A percentile compares a stretch with the other conserved stretches of the same genome.
Conservation (phyloP, 2,888 invertebrate genomes). For the Heteropelma amictum region DNA sequence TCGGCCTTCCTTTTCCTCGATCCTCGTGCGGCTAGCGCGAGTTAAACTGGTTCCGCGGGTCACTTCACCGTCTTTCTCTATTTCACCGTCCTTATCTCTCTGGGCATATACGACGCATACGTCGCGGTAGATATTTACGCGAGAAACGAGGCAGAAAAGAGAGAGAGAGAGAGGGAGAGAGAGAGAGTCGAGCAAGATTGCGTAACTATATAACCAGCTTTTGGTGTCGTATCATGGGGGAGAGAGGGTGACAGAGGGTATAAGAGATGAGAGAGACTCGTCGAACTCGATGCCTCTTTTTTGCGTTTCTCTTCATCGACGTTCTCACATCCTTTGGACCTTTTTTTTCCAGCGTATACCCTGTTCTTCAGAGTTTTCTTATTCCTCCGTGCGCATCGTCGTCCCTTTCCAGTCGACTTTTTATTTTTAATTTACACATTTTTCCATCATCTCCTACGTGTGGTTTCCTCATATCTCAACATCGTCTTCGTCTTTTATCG, state of each 20-base stretch:
- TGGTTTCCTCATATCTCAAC: not conserved
- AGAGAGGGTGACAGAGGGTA: conserved; percentile 17
- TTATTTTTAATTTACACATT: conserved; percentile 30
- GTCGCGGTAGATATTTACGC: conserved; percentile 29
- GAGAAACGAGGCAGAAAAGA: conserved; percentile 8
- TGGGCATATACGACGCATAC: conserved; percentile 29
- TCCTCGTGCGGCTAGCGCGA: conserved; percentile 39
- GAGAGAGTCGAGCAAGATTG: conserved; percentile 46
- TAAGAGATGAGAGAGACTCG: conserved; percentile 37
- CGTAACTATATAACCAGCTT: conserved; percentile 60
- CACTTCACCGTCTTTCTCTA: conserved; percentile 33
- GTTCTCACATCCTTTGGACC: not conserved
- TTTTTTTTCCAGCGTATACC: not conserved
- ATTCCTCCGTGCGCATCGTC: not conserved
- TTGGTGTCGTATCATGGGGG: conserved; percentile 41
- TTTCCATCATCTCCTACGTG: conserved; percentile 13
- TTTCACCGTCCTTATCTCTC: conserved; percentile 11
- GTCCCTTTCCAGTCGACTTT: conserved; percentile 16
- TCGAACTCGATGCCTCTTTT: conserved; percentile 29
- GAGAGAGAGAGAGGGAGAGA: conserved; percentile 2
- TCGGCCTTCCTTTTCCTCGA: conserved; percentile 54
- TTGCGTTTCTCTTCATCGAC: conserved; percentile 7
- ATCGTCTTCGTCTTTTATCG: not conserved
- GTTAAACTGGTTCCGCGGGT: conserved; percentile 53
- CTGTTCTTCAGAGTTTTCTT: not conserved